Percentiles rank a stretch among this genome's conserved stretches.
Evolutionary conservation across 2,888 invertebrate genomes (phyloP).

Genomic region (Chaetogeoica ovagalla): DNA sequence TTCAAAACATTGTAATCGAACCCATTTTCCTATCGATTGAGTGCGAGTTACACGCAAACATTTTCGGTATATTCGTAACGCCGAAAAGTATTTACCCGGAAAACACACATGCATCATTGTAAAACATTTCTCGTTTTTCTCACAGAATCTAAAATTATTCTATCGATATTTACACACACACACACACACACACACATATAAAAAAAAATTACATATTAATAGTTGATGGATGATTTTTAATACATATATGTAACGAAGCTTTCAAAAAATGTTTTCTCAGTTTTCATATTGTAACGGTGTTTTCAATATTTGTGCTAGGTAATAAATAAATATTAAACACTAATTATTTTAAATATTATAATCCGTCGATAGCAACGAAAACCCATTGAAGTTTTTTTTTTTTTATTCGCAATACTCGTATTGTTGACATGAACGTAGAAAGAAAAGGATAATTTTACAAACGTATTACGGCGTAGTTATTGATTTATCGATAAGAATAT

Average conservation of each 20-base stretch:
- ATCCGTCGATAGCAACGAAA: neutral
- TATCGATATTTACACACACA: neutral
- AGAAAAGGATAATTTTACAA: no score
- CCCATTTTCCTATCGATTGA: neutral
- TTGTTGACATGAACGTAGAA: no score
- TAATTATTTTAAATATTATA: neutral
- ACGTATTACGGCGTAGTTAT: no score
- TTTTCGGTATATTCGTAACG: neutral
- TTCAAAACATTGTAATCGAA: neutral
- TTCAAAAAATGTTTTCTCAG: neutral
- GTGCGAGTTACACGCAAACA: neutral
- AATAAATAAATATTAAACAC: neutral
- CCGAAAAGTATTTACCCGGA: neutral
- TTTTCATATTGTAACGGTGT: neutral
- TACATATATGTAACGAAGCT: neutral
- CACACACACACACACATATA: neutral
- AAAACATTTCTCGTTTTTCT: neutral
- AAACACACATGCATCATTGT: slow-evolving; percentile 9
- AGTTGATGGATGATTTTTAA: slow-evolving; percentile 21
- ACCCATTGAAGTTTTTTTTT: no score
- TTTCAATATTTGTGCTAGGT: neutral
- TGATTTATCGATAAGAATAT: no score
- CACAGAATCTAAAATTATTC: slow-evolving; percentile 17
- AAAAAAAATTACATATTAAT: slow-evolving; percentile 6
- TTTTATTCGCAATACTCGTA: no score